phyloP scores from a whole-genome alignment of 2,888 invertebrate species.

The Limnephilus auricula region DNA sequence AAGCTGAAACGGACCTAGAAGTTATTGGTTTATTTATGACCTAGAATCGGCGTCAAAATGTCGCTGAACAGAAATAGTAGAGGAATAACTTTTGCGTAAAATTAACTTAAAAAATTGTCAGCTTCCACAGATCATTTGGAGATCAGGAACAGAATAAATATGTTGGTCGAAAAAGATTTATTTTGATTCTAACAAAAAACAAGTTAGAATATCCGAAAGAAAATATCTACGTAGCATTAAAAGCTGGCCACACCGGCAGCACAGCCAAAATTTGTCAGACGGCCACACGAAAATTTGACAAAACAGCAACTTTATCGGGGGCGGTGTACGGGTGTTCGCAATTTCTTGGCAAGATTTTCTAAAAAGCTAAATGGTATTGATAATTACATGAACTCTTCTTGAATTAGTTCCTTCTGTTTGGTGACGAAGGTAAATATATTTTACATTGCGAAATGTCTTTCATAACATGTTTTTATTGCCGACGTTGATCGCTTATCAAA shows the following conservation, averaged over 20 bases:
- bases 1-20: no score
- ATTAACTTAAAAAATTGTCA: no score
- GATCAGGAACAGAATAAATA: no score
- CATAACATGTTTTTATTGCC: slow-evolving; percentile 26
- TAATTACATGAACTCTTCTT: slow-evolving; percentile 48
- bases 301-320: slow-evolving; percentile 56
- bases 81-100: no score
- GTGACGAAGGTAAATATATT: slow-evolving; percentile 47
- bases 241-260: neutral
- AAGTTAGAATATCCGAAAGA: no score
- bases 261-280: neutral
- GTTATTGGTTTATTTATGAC: no score
- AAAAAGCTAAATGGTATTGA: slow-evolving; percentile 54
- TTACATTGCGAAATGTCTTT: neutral
- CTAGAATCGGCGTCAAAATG: no score
- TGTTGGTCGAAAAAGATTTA: no score
- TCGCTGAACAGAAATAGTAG: no score
- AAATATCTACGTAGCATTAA: neutral
- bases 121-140: no score
- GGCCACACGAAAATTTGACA: slow-evolving; percentile 53
- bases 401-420: slow-evolving; percentile 39
- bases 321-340: slow-evolving; percentile 59
- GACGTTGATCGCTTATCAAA: slow-evolving; percentile 45
- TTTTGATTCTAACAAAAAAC: no score
- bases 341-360: slow-evolving; percentile 45